These are phyloP conservation scores for Trididemnum clinides DNA, from an alignment of 23 tunicate genomes.

Conservation along the genomic window DNA sequence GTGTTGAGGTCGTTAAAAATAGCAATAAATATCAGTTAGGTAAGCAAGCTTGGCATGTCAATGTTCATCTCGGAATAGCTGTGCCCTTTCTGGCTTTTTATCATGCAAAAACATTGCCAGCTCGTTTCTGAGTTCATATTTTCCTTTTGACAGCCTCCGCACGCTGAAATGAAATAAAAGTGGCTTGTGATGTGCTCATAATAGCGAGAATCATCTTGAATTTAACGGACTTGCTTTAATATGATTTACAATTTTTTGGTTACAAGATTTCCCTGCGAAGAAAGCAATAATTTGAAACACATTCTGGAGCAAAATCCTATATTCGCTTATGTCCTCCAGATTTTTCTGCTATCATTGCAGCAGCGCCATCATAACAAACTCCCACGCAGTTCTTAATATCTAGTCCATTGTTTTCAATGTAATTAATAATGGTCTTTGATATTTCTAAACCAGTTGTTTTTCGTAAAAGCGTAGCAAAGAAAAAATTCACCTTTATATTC, in stretches of 20 bases:
- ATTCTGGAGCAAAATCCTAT: too few relatives aligned
- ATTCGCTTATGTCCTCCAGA: not conserved
- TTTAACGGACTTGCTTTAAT: too few relatives aligned
- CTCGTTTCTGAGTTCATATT: too few relatives aligned
- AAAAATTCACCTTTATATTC: not conserved
- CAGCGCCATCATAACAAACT: not conserved
- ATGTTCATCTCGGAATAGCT: slow-evolving; percentile 7
- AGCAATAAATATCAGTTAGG: not conserved
- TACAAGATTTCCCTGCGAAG: not conserved
- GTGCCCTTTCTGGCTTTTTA: not conserved
- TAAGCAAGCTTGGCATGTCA: too few relatives aligned
- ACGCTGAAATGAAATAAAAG: not conserved
- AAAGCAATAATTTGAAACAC: slow-evolving; percentile 3
- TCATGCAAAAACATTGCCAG: too few relatives aligned
- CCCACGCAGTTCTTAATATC: not conserved
- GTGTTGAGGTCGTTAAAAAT: not conserved
- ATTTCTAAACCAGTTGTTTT: too few relatives aligned
- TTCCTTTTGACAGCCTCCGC: not conserved
- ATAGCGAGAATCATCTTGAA: not conserved
- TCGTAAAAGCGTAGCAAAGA: not conserved
- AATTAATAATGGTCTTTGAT: too few relatives aligned
- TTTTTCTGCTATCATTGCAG: slow-evolving; percentile 12
- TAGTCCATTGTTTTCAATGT: too few relatives aligned
- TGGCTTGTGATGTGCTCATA: slow-evolving; percentile 1
- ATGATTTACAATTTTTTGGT: too few relatives aligned